Percentiles rank a stretch among this genome's conserved stretches.
phyloP scores from a whole-genome alignment of 2,888 invertebrate genomes.

The Emmelina monodactyla region DNA sequence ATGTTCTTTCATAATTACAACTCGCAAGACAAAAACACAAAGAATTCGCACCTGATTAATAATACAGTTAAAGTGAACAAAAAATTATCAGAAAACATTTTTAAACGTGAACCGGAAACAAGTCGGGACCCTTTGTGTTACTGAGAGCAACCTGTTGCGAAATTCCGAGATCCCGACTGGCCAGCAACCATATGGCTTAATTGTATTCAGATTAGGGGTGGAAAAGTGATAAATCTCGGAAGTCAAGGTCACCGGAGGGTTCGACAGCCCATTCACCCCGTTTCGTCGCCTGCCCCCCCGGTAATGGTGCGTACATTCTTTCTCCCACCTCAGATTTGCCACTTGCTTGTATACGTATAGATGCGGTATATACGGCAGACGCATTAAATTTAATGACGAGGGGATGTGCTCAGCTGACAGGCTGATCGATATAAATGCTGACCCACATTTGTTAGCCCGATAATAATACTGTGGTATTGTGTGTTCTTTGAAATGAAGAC shows the following conservation, averaged over 20 bases:
- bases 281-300: constrained; percentile 44
- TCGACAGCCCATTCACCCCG: constrained; percentile 61
- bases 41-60: too few relatives aligned
- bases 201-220: constrained; percentile 59
- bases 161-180: constrained; percentile 26
- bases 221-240: constrained; percentile 58
- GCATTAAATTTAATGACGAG: not conserved
- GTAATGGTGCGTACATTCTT: constrained; percentile 59
- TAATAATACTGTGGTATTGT: too few relatives aligned
- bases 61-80: too few relatives aligned
- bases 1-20: too few relatives aligned
- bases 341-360: constrained; percentile 19
- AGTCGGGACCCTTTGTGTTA: too few relatives aligned
- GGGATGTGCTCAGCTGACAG: not conserved
- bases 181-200: constrained; percentile 42
- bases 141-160: constrained; percentile 36
- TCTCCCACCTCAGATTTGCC: constrained; percentile 44
- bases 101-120: too few relatives aligned
- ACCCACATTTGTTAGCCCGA: too few relatives aligned
- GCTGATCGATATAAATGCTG: too few relatives aligned
- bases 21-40: too few relatives aligned
- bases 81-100: too few relatives aligned
- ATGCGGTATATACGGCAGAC: not conserved
- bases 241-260: constrained; percentile 62
- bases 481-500: too few relatives aligned